Evolutionary conservation across 2,113 vertebrate genomes (phyloP).

Genomic region (Kryptolebias marmoratus): DNA sequence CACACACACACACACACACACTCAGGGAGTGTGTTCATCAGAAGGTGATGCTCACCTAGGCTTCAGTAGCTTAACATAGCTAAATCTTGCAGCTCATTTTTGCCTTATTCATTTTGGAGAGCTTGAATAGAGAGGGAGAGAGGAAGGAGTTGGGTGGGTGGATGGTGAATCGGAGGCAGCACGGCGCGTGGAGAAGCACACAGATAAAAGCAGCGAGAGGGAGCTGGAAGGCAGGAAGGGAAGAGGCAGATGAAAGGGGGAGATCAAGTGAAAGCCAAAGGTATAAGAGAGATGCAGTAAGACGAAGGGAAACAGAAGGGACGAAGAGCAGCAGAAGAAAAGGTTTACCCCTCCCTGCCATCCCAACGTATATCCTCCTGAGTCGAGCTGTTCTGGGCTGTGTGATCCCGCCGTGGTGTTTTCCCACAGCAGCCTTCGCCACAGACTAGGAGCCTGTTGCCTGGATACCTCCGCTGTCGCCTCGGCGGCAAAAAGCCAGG

Average conservation of each 20-base stretch:
- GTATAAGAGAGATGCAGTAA: constrained; percentile 18
- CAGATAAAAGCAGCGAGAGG: constrained; percentile 32
- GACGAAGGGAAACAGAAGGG: not conserved
- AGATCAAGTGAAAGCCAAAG: constrained; percentile 44
- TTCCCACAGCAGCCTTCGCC: constrained; percentile 35
- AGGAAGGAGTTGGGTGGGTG: constrained; percentile 37
- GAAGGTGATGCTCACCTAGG: constrained; percentile 1
- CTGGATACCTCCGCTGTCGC: constrained; percentile 68
- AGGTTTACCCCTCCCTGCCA: not conserved
- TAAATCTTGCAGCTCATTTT: constrained; percentile 18
- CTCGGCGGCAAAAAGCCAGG: constrained; percentile 36
- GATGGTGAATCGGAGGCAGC: constrained; percentile 13
- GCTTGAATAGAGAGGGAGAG: constrained; percentile 5
- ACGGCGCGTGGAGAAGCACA: constrained; percentile 7
- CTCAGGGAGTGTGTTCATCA: constrained; percentile 13
- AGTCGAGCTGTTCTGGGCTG: constrained; percentile 1
- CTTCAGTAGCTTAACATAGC: constrained; percentile 19
- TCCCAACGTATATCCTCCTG: constrained; percentile 2
- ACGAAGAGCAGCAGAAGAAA: constrained; percentile 17
- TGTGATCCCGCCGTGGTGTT: constrained; percentile 15
- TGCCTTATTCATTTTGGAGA: constrained; percentile 27
- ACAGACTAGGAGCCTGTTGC: constrained; percentile 71
- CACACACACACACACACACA: too few species aligned
- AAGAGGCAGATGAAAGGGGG: constrained; percentile 35
- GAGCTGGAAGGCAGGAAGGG: constrained; percentile 9